Conservation (phyloP, 2,113 vertebrate genomes). For the Hipposideros armiger region DNA sequence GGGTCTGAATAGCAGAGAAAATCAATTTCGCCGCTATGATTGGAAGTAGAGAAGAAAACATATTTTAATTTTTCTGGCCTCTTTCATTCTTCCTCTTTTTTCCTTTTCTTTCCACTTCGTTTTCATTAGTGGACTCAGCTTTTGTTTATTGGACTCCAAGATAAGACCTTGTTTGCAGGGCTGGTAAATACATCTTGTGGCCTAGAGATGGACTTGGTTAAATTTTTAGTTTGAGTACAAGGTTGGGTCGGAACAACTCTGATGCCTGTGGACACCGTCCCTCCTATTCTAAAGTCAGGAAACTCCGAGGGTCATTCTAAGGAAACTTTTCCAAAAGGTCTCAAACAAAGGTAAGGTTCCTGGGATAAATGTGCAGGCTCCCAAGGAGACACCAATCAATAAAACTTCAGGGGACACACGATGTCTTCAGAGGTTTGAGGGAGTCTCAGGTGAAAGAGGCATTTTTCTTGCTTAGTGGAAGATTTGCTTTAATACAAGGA, state of each 20-base stretch:
- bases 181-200: neutral
- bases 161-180: neutral
- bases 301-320: neutral
- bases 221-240: neutral
- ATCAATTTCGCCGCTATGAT: neutral
- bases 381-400: neutral
- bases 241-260: fast-evolving
- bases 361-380: neutral
- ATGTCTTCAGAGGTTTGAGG: neutral
- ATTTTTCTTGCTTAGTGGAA: neutral
- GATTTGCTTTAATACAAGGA: neutral
- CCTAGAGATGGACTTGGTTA: neutral
- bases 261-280: neutral
- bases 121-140: neutral
- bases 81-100: neutral
- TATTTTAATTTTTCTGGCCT: neutral
- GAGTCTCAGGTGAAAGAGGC: neutral
- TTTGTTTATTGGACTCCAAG: neutral
- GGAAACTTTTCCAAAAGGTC: neutral
- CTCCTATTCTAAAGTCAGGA: neutral
- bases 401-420: neutral
- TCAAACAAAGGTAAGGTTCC: neutral
- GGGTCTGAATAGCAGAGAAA: neutral
- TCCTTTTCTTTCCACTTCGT: neutral
- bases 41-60: neutral